Percentiles rank a stretch among this genome's conserved stretches.
These are phyloP conservation scores for Palaemon carinicauda DNA, from an alignment of 1,140 invertebrate species.

Conservation along the genomic window DNA sequence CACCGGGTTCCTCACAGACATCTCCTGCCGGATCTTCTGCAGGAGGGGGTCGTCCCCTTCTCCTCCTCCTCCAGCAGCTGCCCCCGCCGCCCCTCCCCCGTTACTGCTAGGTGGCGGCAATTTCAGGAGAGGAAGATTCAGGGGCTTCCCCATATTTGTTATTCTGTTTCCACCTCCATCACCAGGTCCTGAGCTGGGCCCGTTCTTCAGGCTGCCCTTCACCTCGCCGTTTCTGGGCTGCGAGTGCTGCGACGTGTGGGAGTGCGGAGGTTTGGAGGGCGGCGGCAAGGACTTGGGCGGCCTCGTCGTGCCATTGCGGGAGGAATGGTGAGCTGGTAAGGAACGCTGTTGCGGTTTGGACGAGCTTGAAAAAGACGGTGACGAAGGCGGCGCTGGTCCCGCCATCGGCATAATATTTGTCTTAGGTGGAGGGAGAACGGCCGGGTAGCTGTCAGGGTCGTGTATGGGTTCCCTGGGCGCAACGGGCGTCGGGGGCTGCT, in stretches of 20 bases:
- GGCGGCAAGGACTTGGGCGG: conserved; percentile 6
- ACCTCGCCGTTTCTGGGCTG: conserved; percentile 42
- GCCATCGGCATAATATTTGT: not conserved
- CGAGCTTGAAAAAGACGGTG: not conserved
- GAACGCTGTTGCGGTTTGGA: not conserved
- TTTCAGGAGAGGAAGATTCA: not conserved
- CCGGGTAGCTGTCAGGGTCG: not conserved
- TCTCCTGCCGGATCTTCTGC: conserved; percentile 40
- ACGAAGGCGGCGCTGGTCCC: not conserved
- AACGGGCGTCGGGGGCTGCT: conserved; percentile 25
- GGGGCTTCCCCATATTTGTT: not conserved
- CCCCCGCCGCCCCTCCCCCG: not conserved
- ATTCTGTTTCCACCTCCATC: not conserved
- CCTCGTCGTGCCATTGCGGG: not conserved
- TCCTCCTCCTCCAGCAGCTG: not conserved
- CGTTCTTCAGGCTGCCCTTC: conserved; percentile 41
- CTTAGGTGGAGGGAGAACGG: not conserved
- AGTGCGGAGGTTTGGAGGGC: conserved; percentile 22
- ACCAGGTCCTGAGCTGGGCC: conserved; percentile 35
- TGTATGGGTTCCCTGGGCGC: not conserved
- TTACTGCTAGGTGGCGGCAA: not conserved
- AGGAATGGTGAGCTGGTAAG: not conserved
- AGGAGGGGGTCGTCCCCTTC: not conserved
- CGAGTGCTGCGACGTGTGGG: not conserved
- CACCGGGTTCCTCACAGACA: not conserved